phyloP scores from a whole-genome alignment of 2,888 invertebrate species.

The Calephelis perditalis region DNA sequence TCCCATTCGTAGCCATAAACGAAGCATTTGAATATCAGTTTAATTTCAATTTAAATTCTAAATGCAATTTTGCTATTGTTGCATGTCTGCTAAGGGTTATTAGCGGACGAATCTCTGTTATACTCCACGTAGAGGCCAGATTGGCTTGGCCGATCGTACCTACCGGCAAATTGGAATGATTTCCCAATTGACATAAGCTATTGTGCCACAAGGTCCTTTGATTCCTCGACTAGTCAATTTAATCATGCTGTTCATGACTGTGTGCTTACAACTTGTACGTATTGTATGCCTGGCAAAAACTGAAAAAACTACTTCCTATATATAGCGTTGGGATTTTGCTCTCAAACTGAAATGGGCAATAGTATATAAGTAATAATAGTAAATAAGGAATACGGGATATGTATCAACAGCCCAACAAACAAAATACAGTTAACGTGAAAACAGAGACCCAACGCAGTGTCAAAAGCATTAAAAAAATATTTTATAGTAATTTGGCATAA shows the following conservation, averaged over 20 bases:
- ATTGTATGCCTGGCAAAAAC: too few relatives aligned
- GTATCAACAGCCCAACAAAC: too few relatives aligned
- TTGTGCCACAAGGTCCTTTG: constrained; percentile 7
- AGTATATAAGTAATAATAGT: too few relatives aligned
- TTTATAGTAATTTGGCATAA: too few relatives aligned
- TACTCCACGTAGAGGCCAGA: neutral
- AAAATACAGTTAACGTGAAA: too few relatives aligned
- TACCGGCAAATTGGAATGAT: constrained; percentile 5
- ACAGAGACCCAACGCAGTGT: too few relatives aligned
- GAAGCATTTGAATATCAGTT: neutral
- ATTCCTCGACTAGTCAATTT: constrained; percentile 9
- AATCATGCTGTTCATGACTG: neutral
- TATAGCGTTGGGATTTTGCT: too few relatives aligned
- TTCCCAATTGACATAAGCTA: constrained; percentile 12
- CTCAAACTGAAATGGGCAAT: too few relatives aligned
- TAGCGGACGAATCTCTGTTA: neutral
- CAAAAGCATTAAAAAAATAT: too few relatives aligned
- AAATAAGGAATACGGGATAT: too few relatives aligned
- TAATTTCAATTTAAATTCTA: constrained; percentile 6
- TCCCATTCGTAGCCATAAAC: neutral
- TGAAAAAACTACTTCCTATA: too few relatives aligned
- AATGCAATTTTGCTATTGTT: constrained; percentile 4
- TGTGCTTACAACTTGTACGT: too few relatives aligned
- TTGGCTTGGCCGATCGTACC: neutral
- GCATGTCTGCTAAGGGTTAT: neutral